A percentile compares a stretch with the other conserved stretches of the same genome.
Evolutionary conservation across 2,113 vertebrate species (phyloP).

Genomic region (Lycocorax pyrrhopterus): DNA sequence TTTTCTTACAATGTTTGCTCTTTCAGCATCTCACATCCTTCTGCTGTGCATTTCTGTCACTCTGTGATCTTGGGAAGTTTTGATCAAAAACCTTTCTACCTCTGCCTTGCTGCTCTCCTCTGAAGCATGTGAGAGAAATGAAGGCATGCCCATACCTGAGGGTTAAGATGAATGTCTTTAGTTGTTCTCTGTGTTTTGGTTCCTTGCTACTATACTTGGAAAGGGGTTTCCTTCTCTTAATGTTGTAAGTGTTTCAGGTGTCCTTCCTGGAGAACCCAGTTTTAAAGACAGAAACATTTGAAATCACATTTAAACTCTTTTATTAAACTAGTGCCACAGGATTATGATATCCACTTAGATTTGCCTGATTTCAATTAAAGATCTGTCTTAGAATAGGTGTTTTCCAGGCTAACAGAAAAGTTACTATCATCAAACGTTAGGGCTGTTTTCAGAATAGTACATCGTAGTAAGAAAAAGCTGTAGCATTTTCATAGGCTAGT

Average conservation of each 20-base stretch:
- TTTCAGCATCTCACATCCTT: neutral
- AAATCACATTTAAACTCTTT: neutral
- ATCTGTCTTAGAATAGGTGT: neutral
- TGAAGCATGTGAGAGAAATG: neutral
- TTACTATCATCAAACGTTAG: neutral
- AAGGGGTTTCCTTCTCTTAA: neutral
- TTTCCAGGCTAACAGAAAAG: neutral
- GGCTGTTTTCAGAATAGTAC: neutral
- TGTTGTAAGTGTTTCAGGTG: neutral
- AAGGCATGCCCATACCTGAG: neutral
- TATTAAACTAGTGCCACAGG: neutral
- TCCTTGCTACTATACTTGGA: neutral
- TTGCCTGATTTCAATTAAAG: neutral
- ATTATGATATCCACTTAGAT: neutral
- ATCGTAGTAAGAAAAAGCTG: neutral
- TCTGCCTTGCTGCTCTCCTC: neutral
- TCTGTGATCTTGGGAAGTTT: neutral
- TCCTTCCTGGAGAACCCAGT: neutral
- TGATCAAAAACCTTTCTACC: neutral
- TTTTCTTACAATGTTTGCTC: neutral
- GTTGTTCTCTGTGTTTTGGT: neutral
- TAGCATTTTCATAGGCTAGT: neutral
- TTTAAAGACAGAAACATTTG: neutral
- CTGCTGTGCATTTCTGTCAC: neutral
- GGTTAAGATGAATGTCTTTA: neutral